Evolutionary conservation across 2,113 vertebrate genomes (phyloP).

Genomic region (Thunnus maccoyii): DNA sequence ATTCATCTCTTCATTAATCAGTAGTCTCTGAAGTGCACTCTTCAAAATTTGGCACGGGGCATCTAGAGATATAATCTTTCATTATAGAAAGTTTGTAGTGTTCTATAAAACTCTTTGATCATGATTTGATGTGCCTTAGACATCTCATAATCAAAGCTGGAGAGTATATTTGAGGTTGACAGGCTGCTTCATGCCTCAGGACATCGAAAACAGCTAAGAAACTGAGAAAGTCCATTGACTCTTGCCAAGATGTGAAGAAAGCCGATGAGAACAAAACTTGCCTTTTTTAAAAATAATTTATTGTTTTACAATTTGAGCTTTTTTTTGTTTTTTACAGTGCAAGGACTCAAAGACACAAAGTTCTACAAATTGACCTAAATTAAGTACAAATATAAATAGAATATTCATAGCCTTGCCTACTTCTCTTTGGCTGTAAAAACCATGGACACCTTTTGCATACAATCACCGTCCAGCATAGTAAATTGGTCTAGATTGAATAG

Average conservation of each 20-base stretch:
- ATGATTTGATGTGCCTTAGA: conserved; percentile 51
- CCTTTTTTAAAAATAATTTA: neutral
- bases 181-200: conserved; percentile 35
- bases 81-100: conserved; percentile 59
- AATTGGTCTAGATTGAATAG: neutral
- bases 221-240: conserved; percentile 21
- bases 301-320: conserved; percentile 3
- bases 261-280: neutral
- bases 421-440: neutral
- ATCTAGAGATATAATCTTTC: conserved; percentile 68
- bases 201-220: conserved; percentile 26
- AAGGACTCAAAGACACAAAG: too few relatives aligned
- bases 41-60: conserved; percentile 46
- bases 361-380: neutral
- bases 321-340: neutral
- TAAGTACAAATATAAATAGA: neutral
- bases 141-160: conserved; percentile 20
- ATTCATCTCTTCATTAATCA: conserved; percentile 68
- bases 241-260: conserved; percentile 29
- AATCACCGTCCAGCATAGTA: neutral
- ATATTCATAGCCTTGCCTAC: neutral
- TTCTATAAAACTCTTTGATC: conserved; percentile 66
- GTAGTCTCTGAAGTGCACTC: conserved; percentile 52
- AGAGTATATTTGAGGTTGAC: conserved; percentile 35
- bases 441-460: neutral